Conservation (phyloP, 2,113 vertebrate genomes). For the Scophthalmus maximus region DNA sequence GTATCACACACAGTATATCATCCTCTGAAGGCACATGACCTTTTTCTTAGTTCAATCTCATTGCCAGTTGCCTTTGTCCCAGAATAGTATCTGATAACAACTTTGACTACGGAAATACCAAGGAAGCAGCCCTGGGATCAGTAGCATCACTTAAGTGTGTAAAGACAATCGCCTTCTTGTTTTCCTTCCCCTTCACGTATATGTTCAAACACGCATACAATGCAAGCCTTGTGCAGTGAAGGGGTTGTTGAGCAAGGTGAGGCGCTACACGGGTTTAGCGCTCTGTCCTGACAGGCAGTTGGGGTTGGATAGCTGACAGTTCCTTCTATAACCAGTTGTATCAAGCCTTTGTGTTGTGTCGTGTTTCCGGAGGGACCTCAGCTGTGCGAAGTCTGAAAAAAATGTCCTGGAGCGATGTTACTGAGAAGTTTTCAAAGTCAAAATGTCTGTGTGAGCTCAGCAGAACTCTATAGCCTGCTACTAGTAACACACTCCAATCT, state of each 20-base stretch:
- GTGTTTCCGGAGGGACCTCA: too few relatives aligned
- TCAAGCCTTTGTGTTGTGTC: background rate
- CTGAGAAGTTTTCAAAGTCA: too few relatives aligned
- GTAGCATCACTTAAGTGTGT: background rate
- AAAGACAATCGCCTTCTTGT: background rate
- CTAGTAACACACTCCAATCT: too few relatives aligned
- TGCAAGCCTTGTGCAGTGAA: background rate
- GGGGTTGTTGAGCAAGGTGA: background rate
- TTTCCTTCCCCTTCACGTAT: background rate
- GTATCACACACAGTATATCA: background rate
- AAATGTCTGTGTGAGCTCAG: too few relatives aligned
- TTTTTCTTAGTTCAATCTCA: background rate
- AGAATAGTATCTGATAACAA: slow-evolving; percentile 7
- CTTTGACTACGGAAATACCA: background rate
- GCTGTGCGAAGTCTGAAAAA: background rate
- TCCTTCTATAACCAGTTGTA: background rate
- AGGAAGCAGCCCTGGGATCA: background rate
- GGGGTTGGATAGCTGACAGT: background rate
- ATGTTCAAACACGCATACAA: slow-evolving; percentile 3
- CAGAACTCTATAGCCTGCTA: too few relatives aligned
- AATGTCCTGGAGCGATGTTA: background rate
- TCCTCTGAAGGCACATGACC: background rate
- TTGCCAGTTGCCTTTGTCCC: background rate
- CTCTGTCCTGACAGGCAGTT: slow-evolving; percentile 1
- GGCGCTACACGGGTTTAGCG: slow-evolving; percentile 9